A percentile compares a stretch with the other conserved stretches of the same genome.
phyloP scores from a whole-genome alignment of 2,797 vertebrate genomes.

The Danio aesculapii region DNA sequence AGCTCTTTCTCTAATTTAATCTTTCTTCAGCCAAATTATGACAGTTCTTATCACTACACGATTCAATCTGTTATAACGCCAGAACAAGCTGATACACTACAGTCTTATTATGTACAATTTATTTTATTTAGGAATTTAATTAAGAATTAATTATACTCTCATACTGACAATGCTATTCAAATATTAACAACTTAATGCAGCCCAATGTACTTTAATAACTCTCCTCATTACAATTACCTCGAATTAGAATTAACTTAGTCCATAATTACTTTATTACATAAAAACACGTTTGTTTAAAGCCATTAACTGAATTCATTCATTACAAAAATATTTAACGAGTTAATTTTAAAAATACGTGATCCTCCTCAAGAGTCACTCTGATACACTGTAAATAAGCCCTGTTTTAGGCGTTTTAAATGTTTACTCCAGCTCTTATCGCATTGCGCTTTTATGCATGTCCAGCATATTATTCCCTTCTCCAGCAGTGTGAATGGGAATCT shows the following conservation, averaged over 20 bases:
- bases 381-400: no score
- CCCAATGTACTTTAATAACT: no score
- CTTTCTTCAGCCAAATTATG: not conserved
- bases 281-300: not conserved
- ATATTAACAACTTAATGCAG: no score
- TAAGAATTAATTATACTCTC: no score
- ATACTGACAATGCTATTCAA: no score
- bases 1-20: not conserved
- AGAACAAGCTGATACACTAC: not conserved
- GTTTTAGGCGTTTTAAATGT: no score
- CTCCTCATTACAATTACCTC: no score
- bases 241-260: no score
- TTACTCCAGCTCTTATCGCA: not conserved
- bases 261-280: not conserved
- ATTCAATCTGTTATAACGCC: not conserved
- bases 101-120: no score
- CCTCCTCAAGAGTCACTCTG: not conserved
- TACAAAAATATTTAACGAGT: not conserved
- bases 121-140: no score
- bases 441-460: not conserved
- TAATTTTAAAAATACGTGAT: not conserved
- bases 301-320: not conserved
- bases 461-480: not conserved
- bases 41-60: not conserved
- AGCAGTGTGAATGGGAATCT: not conserved